Conservation (phyloP, 2,888 invertebrate genomes). For the Drosophila algonquin region DNA sequence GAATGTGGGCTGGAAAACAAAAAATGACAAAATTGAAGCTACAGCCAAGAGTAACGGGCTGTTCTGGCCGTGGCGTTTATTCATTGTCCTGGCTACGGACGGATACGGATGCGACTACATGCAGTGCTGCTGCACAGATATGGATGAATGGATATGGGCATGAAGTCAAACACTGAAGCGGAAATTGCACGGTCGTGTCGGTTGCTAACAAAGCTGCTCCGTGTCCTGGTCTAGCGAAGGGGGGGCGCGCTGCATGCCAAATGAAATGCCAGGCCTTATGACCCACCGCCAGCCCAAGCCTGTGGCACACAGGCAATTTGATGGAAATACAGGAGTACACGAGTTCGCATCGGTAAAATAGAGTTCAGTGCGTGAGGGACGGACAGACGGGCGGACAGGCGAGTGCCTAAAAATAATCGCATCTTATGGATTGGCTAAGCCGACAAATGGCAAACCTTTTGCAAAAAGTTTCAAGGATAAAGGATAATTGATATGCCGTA, state of each 20-base stretch:
- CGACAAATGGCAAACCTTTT: not conserved
- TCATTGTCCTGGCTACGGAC: slow-evolving; percentile 7
- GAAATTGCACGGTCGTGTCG: slow-evolving; percentile 42
- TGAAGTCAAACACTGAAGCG: slow-evolving; percentile 20
- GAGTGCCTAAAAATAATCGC: too few species aligned
- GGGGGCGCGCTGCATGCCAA: slow-evolving; percentile 37
- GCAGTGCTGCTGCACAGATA: not conserved
- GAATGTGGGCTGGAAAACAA: not conserved
- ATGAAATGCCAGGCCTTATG: slow-evolving; percentile 46
- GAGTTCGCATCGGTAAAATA: not conserved
- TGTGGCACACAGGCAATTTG: not conserved
- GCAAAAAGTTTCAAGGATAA: slow-evolving; percentile 1
- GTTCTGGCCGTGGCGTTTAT: not conserved
- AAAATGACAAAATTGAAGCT: slow-evolving; percentile 1
- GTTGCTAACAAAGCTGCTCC: slow-evolving; percentile 9
- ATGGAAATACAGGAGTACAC: not conserved
- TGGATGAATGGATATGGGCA: not conserved
- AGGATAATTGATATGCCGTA: slow-evolving; percentile 9
- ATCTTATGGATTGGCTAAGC: not conserved
- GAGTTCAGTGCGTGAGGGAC: not conserved
- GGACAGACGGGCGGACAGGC: too few species aligned
- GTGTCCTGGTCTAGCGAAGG: too few species aligned
- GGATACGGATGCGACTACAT: not conserved
- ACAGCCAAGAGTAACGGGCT: slow-evolving; percentile 6
- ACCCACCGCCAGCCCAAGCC: slow-evolving; percentile 32